phyloP scores from a whole-genome alignment of 2,113 vertebrate species.

The Boulengeromyrus knoepffleri region DNA sequence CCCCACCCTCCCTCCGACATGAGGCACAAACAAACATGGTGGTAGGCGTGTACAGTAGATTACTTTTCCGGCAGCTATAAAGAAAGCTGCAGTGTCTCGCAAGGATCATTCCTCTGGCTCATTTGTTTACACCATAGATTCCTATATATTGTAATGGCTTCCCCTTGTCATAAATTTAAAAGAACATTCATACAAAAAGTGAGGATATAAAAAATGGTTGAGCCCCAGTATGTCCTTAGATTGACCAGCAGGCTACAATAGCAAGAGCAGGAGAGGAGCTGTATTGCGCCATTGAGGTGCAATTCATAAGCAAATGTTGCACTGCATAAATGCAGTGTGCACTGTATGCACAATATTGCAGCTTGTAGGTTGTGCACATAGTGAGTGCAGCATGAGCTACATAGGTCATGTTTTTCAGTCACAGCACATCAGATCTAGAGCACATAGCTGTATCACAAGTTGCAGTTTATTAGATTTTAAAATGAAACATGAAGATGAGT shows the following conservation, averaged over 20 bases:
- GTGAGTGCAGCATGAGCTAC: not conserved
- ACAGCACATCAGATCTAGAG: slow-evolving; percentile 47
- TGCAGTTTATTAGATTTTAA: slow-evolving; percentile 65
- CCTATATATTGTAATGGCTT: not conserved
- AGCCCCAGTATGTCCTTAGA: not conserved
- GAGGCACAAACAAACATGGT: not conserved
- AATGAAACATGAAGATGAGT: slow-evolving; percentile 56
- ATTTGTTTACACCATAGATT: not conserved
- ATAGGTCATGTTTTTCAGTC: not conserved
- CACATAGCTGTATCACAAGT: slow-evolving; percentile 58
- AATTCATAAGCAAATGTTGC: not conserved
- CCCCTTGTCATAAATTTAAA: not conserved
- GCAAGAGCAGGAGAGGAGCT: not conserved
- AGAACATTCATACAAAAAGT: not conserved
- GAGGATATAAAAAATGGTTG: not conserved
- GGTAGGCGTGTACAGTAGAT: not conserved
- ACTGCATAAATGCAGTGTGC: not conserved
- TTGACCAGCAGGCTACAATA: not conserved
- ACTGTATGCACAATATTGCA: not conserved
- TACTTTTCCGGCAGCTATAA: not conserved
- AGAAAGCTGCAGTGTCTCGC: not conserved
- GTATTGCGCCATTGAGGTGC: not conserved
- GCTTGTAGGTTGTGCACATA: not conserved
- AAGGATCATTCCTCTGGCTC: not conserved
- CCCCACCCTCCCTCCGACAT: not conserved